phyloP scores from a whole-genome alignment of 1,140 invertebrate genomes.

The Subanguina moxae region DNA sequence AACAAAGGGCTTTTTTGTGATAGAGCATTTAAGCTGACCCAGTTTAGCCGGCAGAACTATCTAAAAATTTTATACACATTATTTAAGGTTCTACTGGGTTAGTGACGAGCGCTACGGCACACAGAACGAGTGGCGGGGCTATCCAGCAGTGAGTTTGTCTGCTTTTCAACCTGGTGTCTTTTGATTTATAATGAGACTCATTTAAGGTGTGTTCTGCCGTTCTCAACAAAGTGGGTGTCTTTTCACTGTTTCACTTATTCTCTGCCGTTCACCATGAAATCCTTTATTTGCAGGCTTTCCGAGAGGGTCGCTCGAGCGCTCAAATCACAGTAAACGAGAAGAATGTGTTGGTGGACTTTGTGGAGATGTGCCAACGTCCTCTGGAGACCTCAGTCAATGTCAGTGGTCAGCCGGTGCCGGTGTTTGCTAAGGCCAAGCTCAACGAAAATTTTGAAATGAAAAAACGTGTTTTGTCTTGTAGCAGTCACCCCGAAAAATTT shows the following conservation, averaged over 20 bases:
- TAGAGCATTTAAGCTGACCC: too few species aligned
- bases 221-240: not conserved
- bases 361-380: conserved; percentile 12
- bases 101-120: conserved; percentile 14
- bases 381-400: conserved; percentile 2
- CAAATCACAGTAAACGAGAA: conserved; percentile 6
- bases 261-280: too few species aligned
- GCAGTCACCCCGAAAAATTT: too few species aligned
- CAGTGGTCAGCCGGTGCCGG: not conserved
- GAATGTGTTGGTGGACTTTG: conserved; percentile 11
- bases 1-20: too few species aligned
- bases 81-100: conserved; percentile 11
- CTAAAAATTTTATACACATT: too few species aligned
- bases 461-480: too few species aligned
- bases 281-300: conserved; percentile 2
- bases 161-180: not conserved
- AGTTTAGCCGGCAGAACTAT: too few species aligned
- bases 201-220: too few species aligned
- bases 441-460: too few species aligned
- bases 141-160: conserved; percentile 1
- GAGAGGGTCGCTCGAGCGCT: conserved; percentile 4
- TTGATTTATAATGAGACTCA: too few species aligned
- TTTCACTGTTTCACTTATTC: too few species aligned
- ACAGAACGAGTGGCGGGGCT: conserved; percentile 7
- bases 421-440: conserved; percentile 12